A percentile compares a stretch with the other conserved stretches of the same genome.
Conservation (phyloP, 2,888 invertebrate genomes). For the Luperina testacea region DNA sequence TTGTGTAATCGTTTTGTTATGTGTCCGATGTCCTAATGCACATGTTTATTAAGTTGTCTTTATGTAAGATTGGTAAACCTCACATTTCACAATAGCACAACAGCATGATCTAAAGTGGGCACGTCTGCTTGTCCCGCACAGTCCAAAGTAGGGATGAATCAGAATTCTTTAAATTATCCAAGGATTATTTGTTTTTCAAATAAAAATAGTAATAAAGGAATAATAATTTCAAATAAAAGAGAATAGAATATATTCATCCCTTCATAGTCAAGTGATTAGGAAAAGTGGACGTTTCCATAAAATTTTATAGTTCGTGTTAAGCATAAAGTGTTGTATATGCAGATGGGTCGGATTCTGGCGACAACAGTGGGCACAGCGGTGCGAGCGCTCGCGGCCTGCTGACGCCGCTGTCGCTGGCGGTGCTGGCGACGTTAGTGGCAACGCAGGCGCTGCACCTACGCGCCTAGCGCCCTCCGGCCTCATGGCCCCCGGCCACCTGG, state of each 20-base stretch:
- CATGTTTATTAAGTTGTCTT: constrained; percentile 52
- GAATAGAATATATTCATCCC: constrained; percentile 5
- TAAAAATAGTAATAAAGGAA: neutral
- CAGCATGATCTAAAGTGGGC: constrained; percentile 31
- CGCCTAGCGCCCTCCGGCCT: constrained; percentile 59
- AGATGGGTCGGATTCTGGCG: constrained; percentile 73
- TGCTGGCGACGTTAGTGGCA: constrained; percentile 55
- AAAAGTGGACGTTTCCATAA: constrained; percentile 30
- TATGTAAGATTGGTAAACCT: constrained; percentile 50
- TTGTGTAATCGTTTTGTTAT: constrained; percentile 54
- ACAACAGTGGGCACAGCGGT: constrained; percentile 70
- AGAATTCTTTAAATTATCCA: neutral
- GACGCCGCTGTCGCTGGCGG: constrained; percentile 56
- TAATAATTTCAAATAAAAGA: too few relatives aligned
- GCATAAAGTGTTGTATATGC: constrained; percentile 61
- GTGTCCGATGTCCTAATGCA: constrained; percentile 63
- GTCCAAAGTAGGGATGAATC: neutral
- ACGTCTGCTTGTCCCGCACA: constrained; percentile 11
- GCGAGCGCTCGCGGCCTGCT: constrained; percentile 51
- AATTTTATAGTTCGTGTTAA: constrained; percentile 50
- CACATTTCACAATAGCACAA: constrained; percentile 46
- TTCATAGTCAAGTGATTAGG: neutral
- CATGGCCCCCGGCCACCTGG: neutral
- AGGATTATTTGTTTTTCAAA: neutral
- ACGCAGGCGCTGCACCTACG: constrained; percentile 60